These are phyloP conservation scores for Taeniopygia guttata DNA, from an alignment of 2,797 vertebrate species.

Conservation along the genomic window DNA sequence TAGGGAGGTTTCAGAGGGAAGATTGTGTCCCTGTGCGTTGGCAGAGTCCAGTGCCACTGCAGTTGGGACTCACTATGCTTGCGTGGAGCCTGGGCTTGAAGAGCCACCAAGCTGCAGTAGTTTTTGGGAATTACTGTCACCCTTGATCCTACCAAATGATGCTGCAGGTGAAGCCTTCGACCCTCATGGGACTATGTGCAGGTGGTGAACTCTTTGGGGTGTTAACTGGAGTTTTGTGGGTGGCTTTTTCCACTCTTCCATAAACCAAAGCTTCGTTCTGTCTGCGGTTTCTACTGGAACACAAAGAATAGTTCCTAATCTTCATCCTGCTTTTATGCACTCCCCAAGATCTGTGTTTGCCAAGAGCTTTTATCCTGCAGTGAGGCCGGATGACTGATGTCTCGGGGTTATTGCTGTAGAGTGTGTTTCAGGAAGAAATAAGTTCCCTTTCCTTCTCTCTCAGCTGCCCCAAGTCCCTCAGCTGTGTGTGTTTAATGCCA, in stretches of 20 bases:
- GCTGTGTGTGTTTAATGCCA: background rate
- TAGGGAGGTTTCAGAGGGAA: background rate
- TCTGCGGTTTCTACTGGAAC: background rate
- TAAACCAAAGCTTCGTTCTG: background rate
- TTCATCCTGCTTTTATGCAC: background rate
- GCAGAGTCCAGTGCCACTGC: background rate
- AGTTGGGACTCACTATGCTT: background rate
- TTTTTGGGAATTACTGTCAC: background rate
- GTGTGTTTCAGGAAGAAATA: background rate
- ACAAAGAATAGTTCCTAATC: background rate
- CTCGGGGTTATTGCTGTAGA: background rate
- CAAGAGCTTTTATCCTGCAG: background rate
- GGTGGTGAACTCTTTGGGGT: background rate
- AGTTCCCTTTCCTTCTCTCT: background rate
- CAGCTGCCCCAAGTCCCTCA: background rate
- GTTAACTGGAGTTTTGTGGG: background rate
- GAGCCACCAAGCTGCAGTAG: accelerated
- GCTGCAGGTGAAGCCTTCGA: background rate
- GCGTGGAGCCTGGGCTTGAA: background rate
- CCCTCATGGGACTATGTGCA: accelerated
- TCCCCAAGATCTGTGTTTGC: background rate
- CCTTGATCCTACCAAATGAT: background rate
- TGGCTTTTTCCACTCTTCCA: background rate
- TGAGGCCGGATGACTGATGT: background rate
- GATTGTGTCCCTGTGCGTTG: accelerated